Evolutionary conservation across 2,113 vertebrate species (phyloP), one percentile per base, ranked within the genome.

Genomic region (Theropithecus gelada): DNA sequence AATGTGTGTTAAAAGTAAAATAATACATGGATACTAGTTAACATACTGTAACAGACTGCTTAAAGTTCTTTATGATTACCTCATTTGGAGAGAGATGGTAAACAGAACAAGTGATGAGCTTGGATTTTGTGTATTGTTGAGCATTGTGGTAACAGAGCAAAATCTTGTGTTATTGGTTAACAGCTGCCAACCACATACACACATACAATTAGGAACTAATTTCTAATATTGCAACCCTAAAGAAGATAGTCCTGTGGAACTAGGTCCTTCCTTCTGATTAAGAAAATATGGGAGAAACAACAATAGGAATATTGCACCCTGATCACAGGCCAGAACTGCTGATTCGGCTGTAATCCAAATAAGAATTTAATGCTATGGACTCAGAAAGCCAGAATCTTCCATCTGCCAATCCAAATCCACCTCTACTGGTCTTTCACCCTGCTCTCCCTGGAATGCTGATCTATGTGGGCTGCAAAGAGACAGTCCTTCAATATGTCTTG

Each of bases 181-280:
- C 4, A 88, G 38, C 38, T 80, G 32, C 45, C 72, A 82, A 72
- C 2, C 14, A 45, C 30, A 88, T 8, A 59, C n/a, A 45, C 27
- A 40, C 10, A 30, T 27, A 64, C 16, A 40, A 73, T 12, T 73
- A 18, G 79, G n/a, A 93, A 93, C 61, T n/a, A 68, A 83, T 50
- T 88, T 97, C 76, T 82, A 91, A 80, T 85, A 80, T 30, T 88
- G 38, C 50, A 68, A 70, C 32, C 38, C 70, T 90, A 81, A 86
- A 59, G 48, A 55, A 70, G 48, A 59, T 7, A 73, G 45, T 80
- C 78, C 27, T 79, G 17, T 43, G 17, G 70, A 82, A 90, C 30
- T 12, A 95, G 68, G 64, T 48, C 78, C 13, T 84, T 91, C 20
- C 38, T 73, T 88, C 61, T 85, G 40, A 80, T 66, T 40, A 97